These are phyloP conservation scores for Rhagonycha lutea DNA, from an alignment of 2,888 invertebrate genomes.

Conservation along the genomic window DNA sequence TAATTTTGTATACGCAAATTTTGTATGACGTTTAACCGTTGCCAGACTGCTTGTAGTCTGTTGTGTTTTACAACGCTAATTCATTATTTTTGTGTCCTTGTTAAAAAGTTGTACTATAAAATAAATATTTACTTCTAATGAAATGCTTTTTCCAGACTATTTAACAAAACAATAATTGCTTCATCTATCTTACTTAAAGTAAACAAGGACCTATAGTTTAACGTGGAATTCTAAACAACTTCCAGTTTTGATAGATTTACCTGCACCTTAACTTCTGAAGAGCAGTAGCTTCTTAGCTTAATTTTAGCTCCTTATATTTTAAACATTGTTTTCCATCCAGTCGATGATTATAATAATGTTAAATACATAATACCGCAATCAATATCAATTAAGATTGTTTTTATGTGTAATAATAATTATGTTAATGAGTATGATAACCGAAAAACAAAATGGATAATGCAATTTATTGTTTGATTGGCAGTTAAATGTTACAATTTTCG, in stretches of 20 bases:
- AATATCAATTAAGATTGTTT: background rate
- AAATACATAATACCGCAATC: background rate
- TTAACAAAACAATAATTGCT: too few species aligned
- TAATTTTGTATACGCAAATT: background rate
- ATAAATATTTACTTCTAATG: background rate
- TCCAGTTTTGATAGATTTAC: too few species aligned
- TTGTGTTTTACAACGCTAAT: slow-evolving; percentile 2
- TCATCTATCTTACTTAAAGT: too few species aligned
- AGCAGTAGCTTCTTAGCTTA: too few species aligned
- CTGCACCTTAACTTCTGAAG: too few species aligned
- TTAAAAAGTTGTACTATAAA: slow-evolving; percentile 3
- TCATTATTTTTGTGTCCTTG: background rate
- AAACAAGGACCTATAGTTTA: too few species aligned
- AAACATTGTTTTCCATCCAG: too few species aligned
- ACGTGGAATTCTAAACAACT: too few species aligned
- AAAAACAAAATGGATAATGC: background rate
- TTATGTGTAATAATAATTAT: background rate
- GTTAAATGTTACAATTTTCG: background rate
- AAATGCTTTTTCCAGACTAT: too few species aligned
- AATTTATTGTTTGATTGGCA: background rate
- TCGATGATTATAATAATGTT: background rate
- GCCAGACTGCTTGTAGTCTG: slow-evolving; percentile 35
- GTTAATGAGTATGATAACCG: background rate
- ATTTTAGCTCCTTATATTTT: too few species aligned
- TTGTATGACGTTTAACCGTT: slow-evolving; percentile 1